Evolutionary conservation across 2,797 vertebrate genomes (phyloP), one percentile per base, ranked within the genome.

Genomic region (Simalia tracyae): DNA sequence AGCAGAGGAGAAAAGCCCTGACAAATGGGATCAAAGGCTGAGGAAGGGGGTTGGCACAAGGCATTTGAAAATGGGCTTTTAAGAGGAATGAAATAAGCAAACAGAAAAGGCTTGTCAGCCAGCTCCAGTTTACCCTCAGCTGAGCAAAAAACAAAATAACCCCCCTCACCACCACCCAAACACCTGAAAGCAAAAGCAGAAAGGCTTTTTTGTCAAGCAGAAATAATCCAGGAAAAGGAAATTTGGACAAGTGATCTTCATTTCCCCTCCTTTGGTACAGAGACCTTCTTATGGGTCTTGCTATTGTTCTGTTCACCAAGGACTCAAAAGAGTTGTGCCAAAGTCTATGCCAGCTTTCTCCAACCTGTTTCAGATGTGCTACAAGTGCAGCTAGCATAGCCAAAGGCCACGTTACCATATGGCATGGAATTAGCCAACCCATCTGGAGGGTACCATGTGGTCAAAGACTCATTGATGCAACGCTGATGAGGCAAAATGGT

Each of bases 1-100:
- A 93, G 92, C 19, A 93, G 93, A 66, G 91, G 91, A 64, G 66
- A 93, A 66, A 87, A 93, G 5, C 1, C 94, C 68, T 95, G 93
- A 92, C 92, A 92, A 95, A 90, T 90, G 57, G n/a, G 28, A 68
- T 9, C 36, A 15, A 81, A 91, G 92, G 64, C 84, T 19, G 87
- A 31, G 46, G n/a, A 91, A 89, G 86, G 96, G 92, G 91, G 2
- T 19, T n/a, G 72, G 22, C 84, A 0, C 12, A 15, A 56, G 12
- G 64, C 76, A 31, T 89, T 66, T 24, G 31, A 90, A 89, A 56
- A 26, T 89, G 5, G 22, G 64, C 66, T 92, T 92, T 87, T 19
- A 4, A 91, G 89, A 94, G 72, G 93, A 88, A 91, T 28, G 87
- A 56, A 81, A 61, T 26, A 91, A 93, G 6, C 11, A 90, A 57